Evolutionary conservation across 2,888 invertebrate genomes (phyloP), one percentile per base, ranked within the genome.

Genomic region (Amphipoea lucens): DNA sequence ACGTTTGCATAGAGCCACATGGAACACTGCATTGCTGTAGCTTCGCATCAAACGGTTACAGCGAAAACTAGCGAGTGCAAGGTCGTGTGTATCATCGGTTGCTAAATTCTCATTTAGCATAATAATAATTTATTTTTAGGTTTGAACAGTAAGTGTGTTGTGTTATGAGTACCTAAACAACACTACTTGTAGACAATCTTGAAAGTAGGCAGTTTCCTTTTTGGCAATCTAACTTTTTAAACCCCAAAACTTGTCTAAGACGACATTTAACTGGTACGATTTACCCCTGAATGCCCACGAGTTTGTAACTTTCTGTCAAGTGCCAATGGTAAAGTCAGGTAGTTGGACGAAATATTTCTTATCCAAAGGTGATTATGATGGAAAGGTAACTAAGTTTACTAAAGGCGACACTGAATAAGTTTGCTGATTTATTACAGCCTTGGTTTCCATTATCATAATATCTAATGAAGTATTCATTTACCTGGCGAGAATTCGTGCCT

Each of bases 261-360:
- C 63, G 51, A 74, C 74, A 82, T 83, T 76, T 60, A 76, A 79
- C 68, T 79, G 74, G 48, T 51, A 60, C 36, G 36, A 72, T 74
- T 42, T 23, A 73, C 76, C 36, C 42, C 62, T 23, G 23, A 40
- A 72, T 48, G 69, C n/a, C 51, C 23, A 11, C 40, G 67, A 77
- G 69, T 77, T 76, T 42, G n/a, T 29, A 76, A 85, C 69, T 87
- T 73, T 75, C 51, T 48, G n/a, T 74, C 60, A 68, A 79, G 65
- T 74, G 6, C 63, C 48, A 69, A 76, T 68, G 69, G 45, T 65
- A 40, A 74, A 65, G n/a, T 74, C 74, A 72, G 17, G 42, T 51
- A 78, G 54, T 67, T 70, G 29, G 23, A 68, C 66, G 48, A 60
- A 75, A 75, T 73, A 75, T 85, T 74, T 74, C 67, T 57, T 51